phyloP scores from a whole-genome alignment of 2,888 invertebrate genomes.

The Proisotoma minuta region DNA sequence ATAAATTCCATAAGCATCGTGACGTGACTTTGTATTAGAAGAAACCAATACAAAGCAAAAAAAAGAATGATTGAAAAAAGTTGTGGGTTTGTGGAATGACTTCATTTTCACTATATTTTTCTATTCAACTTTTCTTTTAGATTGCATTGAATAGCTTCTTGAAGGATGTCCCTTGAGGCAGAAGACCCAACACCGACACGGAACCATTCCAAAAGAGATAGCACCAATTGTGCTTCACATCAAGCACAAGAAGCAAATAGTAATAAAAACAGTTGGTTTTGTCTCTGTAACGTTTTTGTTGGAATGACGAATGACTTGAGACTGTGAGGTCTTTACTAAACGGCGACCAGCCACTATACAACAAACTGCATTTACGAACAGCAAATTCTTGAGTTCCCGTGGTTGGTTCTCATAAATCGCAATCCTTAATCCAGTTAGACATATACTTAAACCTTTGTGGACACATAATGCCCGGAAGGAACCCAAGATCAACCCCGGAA shows the following conservation, averaged over 20 bases:
- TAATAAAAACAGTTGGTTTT: slow-evolving; percentile 5
- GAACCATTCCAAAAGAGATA: background rate
- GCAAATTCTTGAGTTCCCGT: too few relatives aligned
- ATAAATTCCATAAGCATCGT: slow-evolving; percentile 31
- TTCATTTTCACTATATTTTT: background rate
- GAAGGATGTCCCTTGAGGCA: background rate
- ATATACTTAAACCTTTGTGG: slow-evolving; percentile 1
- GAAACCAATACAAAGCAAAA: background rate
- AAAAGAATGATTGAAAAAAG: background rate
- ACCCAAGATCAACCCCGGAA: slow-evolving; percentile 3
- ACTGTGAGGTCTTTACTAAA: background rate
- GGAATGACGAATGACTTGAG: slow-evolving; percentile 1
- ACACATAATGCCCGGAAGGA: slow-evolving; percentile 5
- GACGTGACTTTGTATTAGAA: slow-evolving; percentile 2
- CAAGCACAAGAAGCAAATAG: background rate
- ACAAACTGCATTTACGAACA: too few relatives aligned
- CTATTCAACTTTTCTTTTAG: background rate
- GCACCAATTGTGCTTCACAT: background rate
- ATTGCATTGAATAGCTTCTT: background rate
- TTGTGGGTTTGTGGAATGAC: background rate
- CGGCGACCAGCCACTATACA: too few relatives aligned
- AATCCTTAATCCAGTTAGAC: slow-evolving; percentile 2
- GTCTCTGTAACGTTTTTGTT: background rate
- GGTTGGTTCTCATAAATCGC: slow-evolving; percentile 2
- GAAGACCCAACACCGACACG: background rate